A percentile compares a stretch with the other conserved stretches of the same genome.
These are phyloP conservation scores for Xiphydria camelus DNA, from an alignment of 2,888 invertebrate genomes.

Conservation along the genomic window DNA sequence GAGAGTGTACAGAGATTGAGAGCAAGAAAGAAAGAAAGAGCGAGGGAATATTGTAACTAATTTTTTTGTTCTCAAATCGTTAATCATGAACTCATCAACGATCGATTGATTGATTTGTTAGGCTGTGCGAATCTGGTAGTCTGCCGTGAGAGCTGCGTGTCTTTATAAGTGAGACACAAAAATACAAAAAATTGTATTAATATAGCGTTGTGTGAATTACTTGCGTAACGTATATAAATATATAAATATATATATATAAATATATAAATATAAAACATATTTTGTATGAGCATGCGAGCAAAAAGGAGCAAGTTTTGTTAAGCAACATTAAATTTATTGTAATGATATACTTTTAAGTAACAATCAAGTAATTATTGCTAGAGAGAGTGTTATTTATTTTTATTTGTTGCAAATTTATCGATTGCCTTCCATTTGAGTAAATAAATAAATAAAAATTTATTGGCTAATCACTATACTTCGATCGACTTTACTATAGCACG, in stretches of 20 bases:
- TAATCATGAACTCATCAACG: constrained; percentile 43
- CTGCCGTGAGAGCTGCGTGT: constrained; percentile 36
- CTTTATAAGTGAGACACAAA: constrained; percentile 12
- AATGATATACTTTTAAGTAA: constrained; percentile 48
- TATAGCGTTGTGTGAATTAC: constrained; percentile 13
- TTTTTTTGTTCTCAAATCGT: constrained; percentile 35
- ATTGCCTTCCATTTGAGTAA: constrained; percentile 58
- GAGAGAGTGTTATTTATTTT: constrained; percentile 59
- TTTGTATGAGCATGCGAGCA: constrained; percentile 42
- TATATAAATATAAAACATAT: constrained; percentile 29
- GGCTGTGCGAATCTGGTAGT: constrained; percentile 57
- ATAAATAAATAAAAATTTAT: constrained; percentile 53
- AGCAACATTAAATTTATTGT: constrained; percentile 50
- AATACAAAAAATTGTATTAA: constrained; percentile 15
- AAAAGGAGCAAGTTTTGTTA: constrained; percentile 38
- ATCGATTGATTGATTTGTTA: constrained; percentile 50
- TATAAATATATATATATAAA: not conserved
- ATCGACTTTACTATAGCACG: no score
- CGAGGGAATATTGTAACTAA: constrained; percentile 21
- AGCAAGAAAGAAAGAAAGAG: constrained; percentile 6
- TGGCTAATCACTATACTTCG: no score
- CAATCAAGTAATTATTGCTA: constrained; percentile 52
- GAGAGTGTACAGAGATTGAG: no score
- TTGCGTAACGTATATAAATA: not conserved
- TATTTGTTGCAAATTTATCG: constrained; percentile 59